These are phyloP conservation scores for Thripadectes ignobilis DNA, from an alignment of 2,797 vertebrate species.

Conservation along the genomic window DNA sequence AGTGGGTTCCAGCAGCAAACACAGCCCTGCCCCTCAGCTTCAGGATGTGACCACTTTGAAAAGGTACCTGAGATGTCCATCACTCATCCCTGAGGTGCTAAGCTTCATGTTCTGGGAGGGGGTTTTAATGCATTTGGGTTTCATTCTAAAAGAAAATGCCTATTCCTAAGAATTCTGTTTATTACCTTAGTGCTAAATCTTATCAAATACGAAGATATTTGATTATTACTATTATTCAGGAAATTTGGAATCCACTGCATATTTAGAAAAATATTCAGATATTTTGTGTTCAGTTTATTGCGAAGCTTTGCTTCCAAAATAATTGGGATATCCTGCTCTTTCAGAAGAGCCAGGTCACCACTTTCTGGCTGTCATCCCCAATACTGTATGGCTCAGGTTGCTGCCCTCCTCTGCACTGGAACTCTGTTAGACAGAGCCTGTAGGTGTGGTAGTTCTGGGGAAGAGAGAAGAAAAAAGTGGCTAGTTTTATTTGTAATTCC, in stretches of 20 bases:
- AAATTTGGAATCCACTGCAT: not conserved
- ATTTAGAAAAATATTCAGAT: not conserved
- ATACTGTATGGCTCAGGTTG: not conserved
- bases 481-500: slow-evolving; percentile 23
- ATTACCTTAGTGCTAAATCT: not conserved
- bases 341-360: not conserved
- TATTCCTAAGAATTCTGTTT: not conserved
- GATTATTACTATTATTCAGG: not conserved
- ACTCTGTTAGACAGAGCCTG: not conserved
- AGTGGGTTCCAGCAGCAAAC: not conserved
- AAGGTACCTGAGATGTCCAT: not conserved
- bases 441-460: not conserved
- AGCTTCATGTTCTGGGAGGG: not conserved
- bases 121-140: not conserved
- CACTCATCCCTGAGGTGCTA: not conserved
- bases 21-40: not conserved
- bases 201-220: not conserved
- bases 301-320: not conserved
- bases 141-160: not conserved
- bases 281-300: not conserved
- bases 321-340: not conserved
- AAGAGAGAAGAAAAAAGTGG: not conserved
- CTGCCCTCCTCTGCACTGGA: not conserved
- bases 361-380: not conserved
- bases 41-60: not conserved